These are phyloP conservation scores for Fistularia tabacaria DNA, from an alignment of 2,797 vertebrate genomes.

Conservation along the genomic window DNA sequence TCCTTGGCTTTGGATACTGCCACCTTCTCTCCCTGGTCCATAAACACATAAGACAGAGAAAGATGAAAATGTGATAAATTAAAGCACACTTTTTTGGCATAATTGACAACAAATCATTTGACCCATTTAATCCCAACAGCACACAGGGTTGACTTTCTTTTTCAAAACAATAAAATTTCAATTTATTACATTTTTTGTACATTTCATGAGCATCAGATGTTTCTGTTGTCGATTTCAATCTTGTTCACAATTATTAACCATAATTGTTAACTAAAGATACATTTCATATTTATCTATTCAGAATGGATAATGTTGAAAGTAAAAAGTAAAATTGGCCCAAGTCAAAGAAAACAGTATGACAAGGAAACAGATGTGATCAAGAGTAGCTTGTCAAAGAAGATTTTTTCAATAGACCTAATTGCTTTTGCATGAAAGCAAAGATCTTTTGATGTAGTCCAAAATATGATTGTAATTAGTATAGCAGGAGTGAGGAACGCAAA, in stretches of 20 bases:
- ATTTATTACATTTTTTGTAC: too few relatives aligned
- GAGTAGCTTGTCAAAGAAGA: conserved; percentile 14
- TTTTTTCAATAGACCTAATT: conserved; percentile 44
- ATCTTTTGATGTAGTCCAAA: conserved; percentile 59
- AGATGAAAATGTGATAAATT: too few relatives aligned
- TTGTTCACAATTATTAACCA: too few relatives aligned
- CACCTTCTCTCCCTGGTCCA: conserved; percentile 80
- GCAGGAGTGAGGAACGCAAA: conserved; percentile 61
- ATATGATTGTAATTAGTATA: conserved; percentile 55
- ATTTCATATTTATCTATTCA: too few relatives aligned
- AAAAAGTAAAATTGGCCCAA: neutral
- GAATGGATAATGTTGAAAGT: neutral
- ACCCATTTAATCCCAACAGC: too few relatives aligned
- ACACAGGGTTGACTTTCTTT: too few relatives aligned
- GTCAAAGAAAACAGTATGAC: conserved; percentile 1
- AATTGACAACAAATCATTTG: too few relatives aligned
- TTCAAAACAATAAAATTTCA: too few relatives aligned
- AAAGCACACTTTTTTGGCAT: too few relatives aligned
- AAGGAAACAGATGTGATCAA: conserved; percentile 13
- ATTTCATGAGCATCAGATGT: too few relatives aligned
- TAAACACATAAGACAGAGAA: conserved; percentile 5
- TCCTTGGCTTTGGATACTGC: conserved; percentile 83
- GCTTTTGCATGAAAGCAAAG: conserved; percentile 43
- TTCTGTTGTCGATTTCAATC: too few relatives aligned
- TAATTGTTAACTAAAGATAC: too few relatives aligned